Percentiles rank a stretch among this genome's conserved stretches.
These are phyloP conservation scores for Apis dorsata DNA, from an alignment of 1,140 invertebrate species.

Conservation along the genomic window DNA sequence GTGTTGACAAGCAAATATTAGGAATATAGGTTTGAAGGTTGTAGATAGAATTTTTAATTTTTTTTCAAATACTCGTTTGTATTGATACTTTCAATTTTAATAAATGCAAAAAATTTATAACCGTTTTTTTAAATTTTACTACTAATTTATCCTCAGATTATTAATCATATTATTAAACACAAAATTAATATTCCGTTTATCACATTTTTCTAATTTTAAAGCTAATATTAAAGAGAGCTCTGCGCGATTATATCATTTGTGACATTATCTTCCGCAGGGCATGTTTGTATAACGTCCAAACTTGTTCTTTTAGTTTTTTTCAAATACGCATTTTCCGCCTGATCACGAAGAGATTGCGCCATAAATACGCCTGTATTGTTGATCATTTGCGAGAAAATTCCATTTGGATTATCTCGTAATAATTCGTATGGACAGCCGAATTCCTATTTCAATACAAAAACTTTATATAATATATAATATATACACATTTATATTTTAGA, in stretches of 20 bases:
- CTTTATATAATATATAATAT: neutral
- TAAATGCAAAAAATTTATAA: conserved; percentile 15
- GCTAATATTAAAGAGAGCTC: neutral
- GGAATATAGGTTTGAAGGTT: neutral
- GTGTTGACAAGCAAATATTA: neutral
- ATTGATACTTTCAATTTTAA: conserved; percentile 36
- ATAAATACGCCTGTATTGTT: conserved; percentile 54
- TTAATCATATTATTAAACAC: no score
- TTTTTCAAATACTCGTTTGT: conserved; percentile 14
- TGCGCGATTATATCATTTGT: neutral
- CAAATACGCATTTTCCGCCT: conserved; percentile 32
- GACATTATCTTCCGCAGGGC: neutral
- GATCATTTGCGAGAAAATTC: conserved; percentile 67
- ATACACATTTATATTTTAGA: neutral
- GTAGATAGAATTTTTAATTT: conserved; percentile 2
- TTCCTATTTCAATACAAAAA: conserved; percentile 66
- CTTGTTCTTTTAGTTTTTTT: conserved; percentile 9
- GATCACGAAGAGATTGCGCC: conserved; percentile 40
- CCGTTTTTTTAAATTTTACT: neutral
- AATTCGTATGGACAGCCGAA: conserved; percentile 81
- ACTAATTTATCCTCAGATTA: neutral
- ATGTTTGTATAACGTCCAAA: neutral
- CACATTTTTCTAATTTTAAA: neutral
- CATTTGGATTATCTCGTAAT: conserved; percentile 69
- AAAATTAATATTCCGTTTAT: no score